Evolutionary conservation across 2,797 vertebrate species (phyloP).

Genomic region (Chloroceryle inda): DNA sequence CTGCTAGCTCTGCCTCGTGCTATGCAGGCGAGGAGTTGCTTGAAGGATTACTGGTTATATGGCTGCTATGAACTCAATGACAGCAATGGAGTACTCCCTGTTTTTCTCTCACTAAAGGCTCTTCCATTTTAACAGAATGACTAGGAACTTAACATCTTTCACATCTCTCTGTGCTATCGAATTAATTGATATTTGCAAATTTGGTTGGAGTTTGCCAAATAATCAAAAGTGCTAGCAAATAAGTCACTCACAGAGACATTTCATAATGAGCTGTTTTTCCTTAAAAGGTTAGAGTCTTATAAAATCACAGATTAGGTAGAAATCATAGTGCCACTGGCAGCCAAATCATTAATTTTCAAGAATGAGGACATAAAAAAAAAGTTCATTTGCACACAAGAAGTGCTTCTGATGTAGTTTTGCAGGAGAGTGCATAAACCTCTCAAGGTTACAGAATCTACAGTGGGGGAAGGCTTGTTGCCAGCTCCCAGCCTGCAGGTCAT

Average conservation of each 20-base stretch:
- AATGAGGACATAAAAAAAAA: not conserved
- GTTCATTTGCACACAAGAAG: not conserved
- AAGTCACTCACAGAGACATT: not conserved
- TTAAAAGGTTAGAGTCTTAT: constrained; percentile 1
- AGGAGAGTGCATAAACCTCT: not conserved
- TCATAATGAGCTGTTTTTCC: not conserved
- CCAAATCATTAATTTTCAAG: not conserved
- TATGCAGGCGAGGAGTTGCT: not conserved
- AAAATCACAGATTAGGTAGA: constrained; percentile 2
- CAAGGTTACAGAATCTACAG: not conserved
- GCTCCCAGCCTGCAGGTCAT: not conserved
- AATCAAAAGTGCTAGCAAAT: not conserved
- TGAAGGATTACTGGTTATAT: not conserved
- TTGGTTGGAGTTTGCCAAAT: not conserved
- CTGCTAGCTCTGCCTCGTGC: not conserved
- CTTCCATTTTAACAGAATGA: not conserved
- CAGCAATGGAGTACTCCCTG: not conserved
- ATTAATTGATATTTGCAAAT: constrained; percentile 2
- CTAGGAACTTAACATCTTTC: not conserved
- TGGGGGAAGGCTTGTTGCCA: not conserved
- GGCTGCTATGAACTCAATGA: not conserved
- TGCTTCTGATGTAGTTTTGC: not conserved
- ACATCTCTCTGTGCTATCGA: not conserved
- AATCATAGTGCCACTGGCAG: not conserved
- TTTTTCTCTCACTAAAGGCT: not conserved